Conservation (phyloP, 1,140 invertebrate species). For the Rhynchophorus ferrugineus region DNA sequence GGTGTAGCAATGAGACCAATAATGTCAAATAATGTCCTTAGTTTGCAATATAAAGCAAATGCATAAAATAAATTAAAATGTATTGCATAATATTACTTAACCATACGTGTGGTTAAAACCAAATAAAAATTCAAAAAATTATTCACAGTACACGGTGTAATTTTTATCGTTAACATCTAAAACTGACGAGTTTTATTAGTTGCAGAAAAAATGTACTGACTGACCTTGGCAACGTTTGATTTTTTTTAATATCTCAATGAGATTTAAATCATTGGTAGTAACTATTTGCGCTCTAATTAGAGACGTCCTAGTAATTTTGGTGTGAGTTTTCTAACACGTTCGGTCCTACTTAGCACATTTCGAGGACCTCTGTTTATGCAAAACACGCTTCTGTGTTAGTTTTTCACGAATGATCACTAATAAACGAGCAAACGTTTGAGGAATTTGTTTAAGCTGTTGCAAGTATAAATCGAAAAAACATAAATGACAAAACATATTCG, state of each 20-base stretch:
- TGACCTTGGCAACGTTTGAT: constrained; percentile 4
- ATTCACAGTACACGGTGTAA: no score
- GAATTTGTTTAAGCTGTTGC: neutral
- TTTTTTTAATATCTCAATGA: constrained; percentile 17
- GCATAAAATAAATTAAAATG: no score
- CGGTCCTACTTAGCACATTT: constrained; percentile 14
- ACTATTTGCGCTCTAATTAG: constrained; percentile 20
- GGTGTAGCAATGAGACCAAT: no score
- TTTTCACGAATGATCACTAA: constrained; percentile 12
- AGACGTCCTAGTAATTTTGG: constrained; percentile 8
- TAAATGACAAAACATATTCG: neutral
- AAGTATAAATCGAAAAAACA: neutral
- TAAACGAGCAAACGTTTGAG: constrained; percentile 6
- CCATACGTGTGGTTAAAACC: no score
- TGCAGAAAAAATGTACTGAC: no score
- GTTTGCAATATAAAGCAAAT: no score
- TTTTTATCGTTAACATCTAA: no score
- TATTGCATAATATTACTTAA: no score
- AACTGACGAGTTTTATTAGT: no score
- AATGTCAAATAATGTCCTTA: no score
- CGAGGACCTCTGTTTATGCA: constrained; percentile 12
- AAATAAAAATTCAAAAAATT: no score
- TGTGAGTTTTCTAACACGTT: constrained; percentile 13
- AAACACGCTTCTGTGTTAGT: constrained; percentile 18
- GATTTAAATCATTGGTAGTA: constrained; percentile 10